phyloP scores from a whole-genome alignment of 2,888 invertebrate genomes.

The Portevinia maculata region DNA sequence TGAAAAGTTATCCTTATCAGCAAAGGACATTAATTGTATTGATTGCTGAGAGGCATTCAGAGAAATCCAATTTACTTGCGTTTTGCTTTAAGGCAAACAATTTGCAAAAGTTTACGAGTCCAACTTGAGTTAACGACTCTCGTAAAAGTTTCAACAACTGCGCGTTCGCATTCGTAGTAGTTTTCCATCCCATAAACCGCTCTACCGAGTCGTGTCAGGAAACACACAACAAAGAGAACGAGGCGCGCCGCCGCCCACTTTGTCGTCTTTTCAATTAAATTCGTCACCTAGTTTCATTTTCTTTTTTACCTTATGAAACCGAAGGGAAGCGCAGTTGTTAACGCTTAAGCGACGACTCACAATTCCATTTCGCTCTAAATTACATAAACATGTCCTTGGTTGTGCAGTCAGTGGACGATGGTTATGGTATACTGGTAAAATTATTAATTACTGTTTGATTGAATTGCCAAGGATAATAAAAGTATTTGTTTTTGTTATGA shows the following conservation, averaged over 20 bases:
- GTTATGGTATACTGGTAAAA: conserved; percentile 23
- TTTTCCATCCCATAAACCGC: conserved; percentile 42
- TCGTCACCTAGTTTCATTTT: conserved; percentile 23
- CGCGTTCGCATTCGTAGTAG: conserved; percentile 33
- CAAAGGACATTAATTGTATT: not conserved
- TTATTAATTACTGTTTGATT: conserved; percentile 59
- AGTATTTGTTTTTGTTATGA: not conserved
- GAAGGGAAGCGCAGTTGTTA: not conserved
- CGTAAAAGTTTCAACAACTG: conserved; percentile 49
- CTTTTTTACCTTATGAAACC: not conserved
- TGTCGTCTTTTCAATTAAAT: conserved; percentile 34
- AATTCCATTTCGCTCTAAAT: not conserved
- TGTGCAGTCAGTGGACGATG: not conserved
- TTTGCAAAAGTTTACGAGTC: conserved; percentile 26
- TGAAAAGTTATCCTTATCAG: not conserved
- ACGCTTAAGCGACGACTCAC: not conserved
- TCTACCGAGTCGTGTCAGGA: conserved; percentile 1
- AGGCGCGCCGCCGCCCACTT: not conserved
- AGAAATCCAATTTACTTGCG: not conserved
- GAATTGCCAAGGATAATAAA: conserved; percentile 45
- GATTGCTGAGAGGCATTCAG: not conserved
- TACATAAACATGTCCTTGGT: not conserved
- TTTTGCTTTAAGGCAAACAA: not conserved
- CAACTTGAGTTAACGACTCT: conserved; percentile 47
- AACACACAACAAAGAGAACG: conserved; percentile 13